A percentile compares a stretch with the other conserved stretches of the same genome.
These are phyloP conservation scores for Sebastes schlegelii DNA, from an alignment of 2,113 vertebrate genomes.

Conservation along the genomic window DNA sequence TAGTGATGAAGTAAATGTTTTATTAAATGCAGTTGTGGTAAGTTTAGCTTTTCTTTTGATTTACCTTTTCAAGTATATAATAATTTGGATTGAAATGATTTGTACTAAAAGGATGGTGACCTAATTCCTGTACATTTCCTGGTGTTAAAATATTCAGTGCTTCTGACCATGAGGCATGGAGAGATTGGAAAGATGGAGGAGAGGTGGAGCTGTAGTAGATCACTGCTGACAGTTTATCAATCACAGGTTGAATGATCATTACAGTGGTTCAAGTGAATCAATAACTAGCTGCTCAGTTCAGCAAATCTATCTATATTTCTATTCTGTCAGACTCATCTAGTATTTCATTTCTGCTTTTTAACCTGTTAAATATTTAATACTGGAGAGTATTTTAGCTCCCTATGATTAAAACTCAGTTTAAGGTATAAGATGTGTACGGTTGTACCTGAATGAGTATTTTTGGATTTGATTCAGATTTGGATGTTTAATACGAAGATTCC, in stretches of 20 bases:
- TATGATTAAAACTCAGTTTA: neutral
- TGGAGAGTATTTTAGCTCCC: too few relatives aligned
- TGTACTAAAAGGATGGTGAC: neutral
- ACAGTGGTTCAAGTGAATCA: conserved; percentile 20
- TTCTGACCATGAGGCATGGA: neutral
- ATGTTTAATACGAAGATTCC: too few relatives aligned
- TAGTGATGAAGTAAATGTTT: too few relatives aligned
- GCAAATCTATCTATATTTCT: conserved; percentile 12
- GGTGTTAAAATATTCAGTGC: conserved; percentile 32
- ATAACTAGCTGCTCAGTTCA: conserved; percentile 25
- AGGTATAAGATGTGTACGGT: neutral
- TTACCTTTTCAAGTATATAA: neutral
- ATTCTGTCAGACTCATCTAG: neutral
- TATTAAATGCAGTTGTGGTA: neutral
- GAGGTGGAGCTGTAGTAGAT: conserved; percentile 12
- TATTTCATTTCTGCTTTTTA: neutral
- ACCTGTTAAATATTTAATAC: neutral
- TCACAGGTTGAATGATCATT: conserved; percentile 40
- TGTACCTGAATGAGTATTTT: too few relatives aligned
- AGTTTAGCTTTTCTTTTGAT: neutral
- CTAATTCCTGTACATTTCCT: neutral
- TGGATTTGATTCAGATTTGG: too few relatives aligned
- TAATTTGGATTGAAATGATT: neutral
- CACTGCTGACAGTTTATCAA: conserved; percentile 36
- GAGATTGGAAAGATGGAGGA: conserved; percentile 11